Percentiles rank a stretch among this genome's conserved stretches.
phyloP scores from a whole-genome alignment of 2,888 invertebrate species.

The Erannis defoliaria region DNA sequence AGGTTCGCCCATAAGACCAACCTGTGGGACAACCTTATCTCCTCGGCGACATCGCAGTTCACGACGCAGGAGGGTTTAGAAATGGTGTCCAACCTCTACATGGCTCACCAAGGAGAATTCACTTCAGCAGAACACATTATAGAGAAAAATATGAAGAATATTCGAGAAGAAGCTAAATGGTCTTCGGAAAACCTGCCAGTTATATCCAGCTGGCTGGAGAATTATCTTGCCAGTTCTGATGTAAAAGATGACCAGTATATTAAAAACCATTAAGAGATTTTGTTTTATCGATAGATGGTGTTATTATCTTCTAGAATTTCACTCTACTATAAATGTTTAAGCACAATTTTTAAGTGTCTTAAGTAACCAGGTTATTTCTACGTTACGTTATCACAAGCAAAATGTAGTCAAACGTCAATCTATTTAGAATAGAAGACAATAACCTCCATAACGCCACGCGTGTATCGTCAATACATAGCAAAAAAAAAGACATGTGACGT shows the following conservation, averaged over 20 bases:
- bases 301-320: not conserved
- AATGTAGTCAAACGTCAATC: too few relatives aligned
- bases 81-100: slow-evolving; percentile 89
- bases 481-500: too few relatives aligned
- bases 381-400: too few relatives aligned
- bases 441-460: too few relatives aligned
- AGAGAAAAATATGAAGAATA: slow-evolving; percentile 90
- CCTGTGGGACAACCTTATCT: slow-evolving; percentile 92
- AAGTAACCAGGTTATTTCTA: too few relatives aligned
- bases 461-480: too few relatives aligned
- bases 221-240: slow-evolving; percentile 57
- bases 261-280: slow-evolving; percentile 27
- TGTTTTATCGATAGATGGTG: slow-evolving; percentile 1
- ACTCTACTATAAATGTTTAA: not conserved
- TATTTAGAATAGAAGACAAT: too few relatives aligned
- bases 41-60: slow-evolving; percentile 91
- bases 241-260: slow-evolving; percentile 59
- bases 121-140: slow-evolving; percentile 91
- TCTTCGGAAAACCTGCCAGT: slow-evolving; percentile 91
- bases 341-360: too few relatives aligned
- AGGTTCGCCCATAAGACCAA: slow-evolving; percentile 90
- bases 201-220: slow-evolving; percentile 90
- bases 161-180: slow-evolving; percentile 92
- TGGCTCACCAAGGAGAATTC: slow-evolving; percentile 88
- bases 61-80: slow-evolving; percentile 91